Percentiles rank a stretch among this genome's conserved stretches.
phyloP scores from a whole-genome alignment of 1,140 invertebrate genomes.

The Nylanderia fulva region DNA sequence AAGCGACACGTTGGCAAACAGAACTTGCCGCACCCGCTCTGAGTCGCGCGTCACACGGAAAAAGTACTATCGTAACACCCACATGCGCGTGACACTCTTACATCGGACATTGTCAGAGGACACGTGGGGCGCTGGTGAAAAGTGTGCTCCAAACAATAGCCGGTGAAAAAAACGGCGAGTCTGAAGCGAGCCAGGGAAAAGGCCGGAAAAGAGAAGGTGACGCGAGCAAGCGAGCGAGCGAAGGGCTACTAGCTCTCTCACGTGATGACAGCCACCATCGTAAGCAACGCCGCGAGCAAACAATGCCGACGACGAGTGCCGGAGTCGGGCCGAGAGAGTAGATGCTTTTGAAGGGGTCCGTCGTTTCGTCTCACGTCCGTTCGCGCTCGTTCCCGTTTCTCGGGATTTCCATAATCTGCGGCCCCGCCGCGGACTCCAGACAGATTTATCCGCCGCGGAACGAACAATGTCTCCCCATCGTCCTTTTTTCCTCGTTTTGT shows the following conservation, averaged over 20 bases:
- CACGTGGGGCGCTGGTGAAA: slow-evolving; percentile 49
- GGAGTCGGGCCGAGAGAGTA: slow-evolving; percentile 25
- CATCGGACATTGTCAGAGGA: slow-evolving; percentile 56
- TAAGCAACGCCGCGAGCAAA: slow-evolving; percentile 57
- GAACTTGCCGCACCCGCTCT: slow-evolving; percentile 42
- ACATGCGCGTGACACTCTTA: slow-evolving; percentile 55
- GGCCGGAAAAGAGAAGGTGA: slow-evolving; percentile 45
- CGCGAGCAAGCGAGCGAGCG: slow-evolving; percentile 35
- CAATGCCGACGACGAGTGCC: slow-evolving; percentile 61
- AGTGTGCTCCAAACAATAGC: slow-evolving; percentile 63
- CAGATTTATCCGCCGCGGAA: slow-evolving; percentile 61
- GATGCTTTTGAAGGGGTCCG: slow-evolving; percentile 65
- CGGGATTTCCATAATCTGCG: slow-evolving; percentile 75
- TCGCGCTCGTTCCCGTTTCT: slow-evolving; percentile 59
- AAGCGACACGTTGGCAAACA: slow-evolving; percentile 39
- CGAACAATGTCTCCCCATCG: slow-evolving; percentile 55
- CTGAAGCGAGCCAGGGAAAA: background rate
- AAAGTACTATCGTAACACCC: slow-evolving; percentile 33
- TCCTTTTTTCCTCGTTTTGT: slow-evolving; percentile 23
- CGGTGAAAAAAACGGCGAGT: slow-evolving; percentile 64
- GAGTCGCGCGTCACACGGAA: slow-evolving; percentile 44
- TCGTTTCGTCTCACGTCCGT: slow-evolving; percentile 53
- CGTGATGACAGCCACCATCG: slow-evolving; percentile 66
- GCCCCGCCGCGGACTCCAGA: slow-evolving; percentile 34
- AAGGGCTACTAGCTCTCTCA: slow-evolving; percentile 38